These are phyloP conservation scores for Polyommatus icarus DNA, from an alignment of 2,888 invertebrate species.

Conservation along the genomic window DNA sequence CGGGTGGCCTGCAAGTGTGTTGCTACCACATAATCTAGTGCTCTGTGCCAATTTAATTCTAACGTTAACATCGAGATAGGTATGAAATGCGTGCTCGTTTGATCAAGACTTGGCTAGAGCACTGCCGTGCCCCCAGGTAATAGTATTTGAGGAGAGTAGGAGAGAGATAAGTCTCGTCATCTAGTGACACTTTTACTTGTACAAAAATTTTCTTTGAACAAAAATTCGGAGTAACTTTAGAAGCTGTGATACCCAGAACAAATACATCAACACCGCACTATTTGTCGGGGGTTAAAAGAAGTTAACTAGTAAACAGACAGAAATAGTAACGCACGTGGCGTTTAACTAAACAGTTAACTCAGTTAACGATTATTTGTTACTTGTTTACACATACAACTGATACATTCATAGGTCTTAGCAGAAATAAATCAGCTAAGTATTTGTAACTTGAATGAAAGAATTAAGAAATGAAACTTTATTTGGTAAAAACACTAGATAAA, in stretches of 20 bases:
- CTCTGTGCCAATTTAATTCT: background rate
- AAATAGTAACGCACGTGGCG: background rate
- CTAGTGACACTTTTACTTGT: too few species aligned
- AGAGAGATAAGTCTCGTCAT: too few species aligned
- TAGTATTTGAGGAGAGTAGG: too few species aligned
- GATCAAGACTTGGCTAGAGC: too few species aligned
- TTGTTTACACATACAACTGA: background rate
- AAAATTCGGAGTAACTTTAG: background rate
- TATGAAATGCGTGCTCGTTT: too few species aligned
- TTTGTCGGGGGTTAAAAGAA: background rate
- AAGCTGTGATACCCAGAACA: background rate
- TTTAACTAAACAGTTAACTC: background rate
- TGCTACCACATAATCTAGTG: background rate
- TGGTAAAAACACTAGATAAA: too few species aligned
- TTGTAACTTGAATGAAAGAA: background rate
- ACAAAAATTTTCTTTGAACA: too few species aligned
- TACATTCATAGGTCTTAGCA: background rate
- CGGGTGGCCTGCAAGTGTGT: background rate
- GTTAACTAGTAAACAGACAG: background rate
- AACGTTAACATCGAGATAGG: background rate
- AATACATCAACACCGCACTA: background rate
- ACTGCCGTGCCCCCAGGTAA: too few species aligned
- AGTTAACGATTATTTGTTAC: background rate
- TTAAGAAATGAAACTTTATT: too few species aligned
- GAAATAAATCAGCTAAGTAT: background rate